Base-by-base conservation (phyloP, 2,888 invertebrate species). In the Resseliella maxima region DNA sequence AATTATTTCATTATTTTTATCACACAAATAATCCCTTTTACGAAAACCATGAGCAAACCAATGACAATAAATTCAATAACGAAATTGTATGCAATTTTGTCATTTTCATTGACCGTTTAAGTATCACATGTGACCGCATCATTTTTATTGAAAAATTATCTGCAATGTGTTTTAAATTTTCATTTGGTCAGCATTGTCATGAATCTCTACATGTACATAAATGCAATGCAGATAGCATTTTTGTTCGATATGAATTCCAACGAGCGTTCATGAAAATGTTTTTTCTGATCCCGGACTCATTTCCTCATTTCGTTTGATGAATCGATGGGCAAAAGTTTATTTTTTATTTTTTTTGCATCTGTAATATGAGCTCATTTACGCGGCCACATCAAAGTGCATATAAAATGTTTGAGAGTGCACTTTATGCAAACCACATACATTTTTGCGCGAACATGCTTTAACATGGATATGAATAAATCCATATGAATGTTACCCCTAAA, bases 141-240 rank as follows among this genome's bases (percentile, higher is more conserved):
- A 83, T 83, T 83, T 83, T 83, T 83, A 38, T 38, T 36, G 38
- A 24, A 83, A 36, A 83, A 24, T 83, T 38, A 83, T 38, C 36
- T 83, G 83, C n/a, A 83, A 72, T 72, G 72, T 1, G n/a, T 31
- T 72, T 31, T 27, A 35, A 72, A 18, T 35, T 12, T 50, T 50
- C 46, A 50, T 59, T 59, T n/a, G 59, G 59, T n/a, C 59, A 59
- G 27, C 59, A 27, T 59, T n/a, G 59, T 59, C 27, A 59, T 24
- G n/a, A n/a, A 59, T 10, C 50, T n/a, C n/a, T n/a, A n/a, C n/a
- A n/a, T n/a, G n/a, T n/a, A n/a, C n/a, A n/a, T n/a, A n/a, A n/a
- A n/a, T n/a, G n/a, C 50, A 50, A 18, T 50, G 50, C 50, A 21
- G 50, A 2, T 59, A 5, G 59, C 59, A 59, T 59, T 27, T 12